phyloP scores from a whole-genome alignment of 2,113 vertebrate species.

The Alligator mississippiensis region DNA sequence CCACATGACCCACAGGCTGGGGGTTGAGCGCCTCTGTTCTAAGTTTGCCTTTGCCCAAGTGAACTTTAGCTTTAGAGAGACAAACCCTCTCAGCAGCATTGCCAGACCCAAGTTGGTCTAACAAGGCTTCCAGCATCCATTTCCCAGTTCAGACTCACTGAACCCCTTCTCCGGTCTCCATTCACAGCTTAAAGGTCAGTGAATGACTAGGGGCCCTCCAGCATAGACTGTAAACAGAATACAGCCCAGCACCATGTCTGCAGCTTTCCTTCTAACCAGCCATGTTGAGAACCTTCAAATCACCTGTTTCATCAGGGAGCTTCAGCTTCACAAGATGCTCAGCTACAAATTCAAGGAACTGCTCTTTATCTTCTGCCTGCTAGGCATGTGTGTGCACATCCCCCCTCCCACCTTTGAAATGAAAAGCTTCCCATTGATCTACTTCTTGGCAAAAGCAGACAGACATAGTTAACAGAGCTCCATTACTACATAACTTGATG shows the following conservation, averaged over 20 bases:
- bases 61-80: background rate
- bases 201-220: background rate
- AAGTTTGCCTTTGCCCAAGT: background rate
- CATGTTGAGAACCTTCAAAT: background rate
- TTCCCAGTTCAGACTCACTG: background rate
- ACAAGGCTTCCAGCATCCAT: background rate
- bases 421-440: background rate
- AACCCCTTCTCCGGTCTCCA: background rate
- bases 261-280: background rate
- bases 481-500: background rate
- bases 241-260: background rate
- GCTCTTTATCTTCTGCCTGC: background rate
- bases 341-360: background rate
- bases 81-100: background rate
- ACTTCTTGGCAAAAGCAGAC: background rate
- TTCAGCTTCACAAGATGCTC: background rate
- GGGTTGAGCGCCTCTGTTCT: too few species aligned
- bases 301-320: background rate
- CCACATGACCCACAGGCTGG: too few species aligned
- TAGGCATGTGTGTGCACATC: background rate
- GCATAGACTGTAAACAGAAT: background rate
- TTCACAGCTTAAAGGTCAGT: background rate
- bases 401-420: background rate
- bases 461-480: background rate
- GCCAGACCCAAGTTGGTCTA: background rate